Base-by-base conservation (phyloP, 2,113 vertebrate genomes). In the Gadus chalcogrammus region DNA sequence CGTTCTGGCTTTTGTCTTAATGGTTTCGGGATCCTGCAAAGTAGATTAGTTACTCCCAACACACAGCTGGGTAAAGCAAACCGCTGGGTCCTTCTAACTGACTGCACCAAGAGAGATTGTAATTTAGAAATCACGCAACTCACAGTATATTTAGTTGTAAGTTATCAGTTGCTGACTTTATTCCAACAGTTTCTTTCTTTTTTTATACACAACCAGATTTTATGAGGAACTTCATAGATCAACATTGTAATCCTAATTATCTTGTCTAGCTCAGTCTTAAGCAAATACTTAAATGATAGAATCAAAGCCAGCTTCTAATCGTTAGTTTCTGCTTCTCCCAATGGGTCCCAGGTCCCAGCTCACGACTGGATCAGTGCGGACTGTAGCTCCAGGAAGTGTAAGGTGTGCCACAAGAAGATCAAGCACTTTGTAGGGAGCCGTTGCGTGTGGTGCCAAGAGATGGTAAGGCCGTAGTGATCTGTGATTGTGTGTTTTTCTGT, bases 371-470 rank as follows among this genome's bases (percentile, higher is more conserved):
- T 96, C 70, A 87, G 82, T 80, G 92, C 93, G 4, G 93, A 94
- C 80, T 93, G 93, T 61, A 91, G 91, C 12, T 90, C 91, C 17
- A 89, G 81, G 22, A 93, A 93, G 69, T 98, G 96, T 64, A 91
- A 94, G 67, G 81, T 86, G 64, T 97, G 95, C 86, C 93, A 95
- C 81, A 95, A 94, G 85, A 96, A 94, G 81, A 95, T 97, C 74
- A 94, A 93, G 76, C 93, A 85, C 52, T 86, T 95, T 15, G 91
- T 90, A 0, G 96, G 96, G 67, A 91, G 92, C 69, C 91, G 90
- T 58, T 98, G 96, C 58, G 93, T 93, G 22, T 95, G 95, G 94
- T 98, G 96, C 84, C 93, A 94, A 79, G 88, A 93, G 74, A 91
- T 93, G 92, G 95, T 96, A 79, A 89, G 70, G 74, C 4, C 31